Percentiles rank a stretch among this genome's conserved stretches.
phyloP scores from a whole-genome alignment of 2,888 invertebrate species.

The Apodemia zela region DNA sequence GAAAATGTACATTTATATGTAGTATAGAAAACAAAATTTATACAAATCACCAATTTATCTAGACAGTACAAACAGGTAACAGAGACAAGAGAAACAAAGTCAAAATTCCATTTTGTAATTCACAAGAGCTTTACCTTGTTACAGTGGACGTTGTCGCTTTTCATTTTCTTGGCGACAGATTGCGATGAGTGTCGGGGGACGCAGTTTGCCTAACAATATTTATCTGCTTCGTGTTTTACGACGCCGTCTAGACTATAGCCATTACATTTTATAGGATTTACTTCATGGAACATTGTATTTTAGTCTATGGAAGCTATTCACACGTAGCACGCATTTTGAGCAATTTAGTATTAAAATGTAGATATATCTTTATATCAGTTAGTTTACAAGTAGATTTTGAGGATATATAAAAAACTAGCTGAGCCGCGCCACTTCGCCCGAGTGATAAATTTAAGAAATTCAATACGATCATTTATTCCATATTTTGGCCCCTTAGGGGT shows the following conservation, averaged over 20 bases:
- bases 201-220: conserved; percentile 25
- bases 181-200: conserved; percentile 21
- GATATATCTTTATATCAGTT: not conserved
- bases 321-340: conserved; percentile 10
- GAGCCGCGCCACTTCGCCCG: too few relatives aligned
- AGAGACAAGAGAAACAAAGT: conserved; percentile 1
- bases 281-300: conserved; percentile 24
- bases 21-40: not conserved
- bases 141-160: conserved; percentile 18
- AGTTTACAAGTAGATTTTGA: too few relatives aligned
- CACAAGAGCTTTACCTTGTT: conserved; percentile 16
- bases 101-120: conserved; percentile 18
- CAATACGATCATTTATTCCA: too few relatives aligned
- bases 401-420: too few relatives aligned
- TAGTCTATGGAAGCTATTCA: conserved; percentile 30
- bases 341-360: not conserved
- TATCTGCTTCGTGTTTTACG: conserved; percentile 26
- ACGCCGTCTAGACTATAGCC: conserved; percentile 27
- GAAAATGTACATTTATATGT: not conserved
- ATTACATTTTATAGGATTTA: conserved; percentile 25
- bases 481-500: too few relatives aligned
- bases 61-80: not conserved
- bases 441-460: too few relatives aligned
- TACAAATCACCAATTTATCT: not conserved
- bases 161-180: conserved; percentile 25